phyloP scores from a whole-genome alignment of 2,797 vertebrate species.

The Acipenser transmontanus region DNA sequence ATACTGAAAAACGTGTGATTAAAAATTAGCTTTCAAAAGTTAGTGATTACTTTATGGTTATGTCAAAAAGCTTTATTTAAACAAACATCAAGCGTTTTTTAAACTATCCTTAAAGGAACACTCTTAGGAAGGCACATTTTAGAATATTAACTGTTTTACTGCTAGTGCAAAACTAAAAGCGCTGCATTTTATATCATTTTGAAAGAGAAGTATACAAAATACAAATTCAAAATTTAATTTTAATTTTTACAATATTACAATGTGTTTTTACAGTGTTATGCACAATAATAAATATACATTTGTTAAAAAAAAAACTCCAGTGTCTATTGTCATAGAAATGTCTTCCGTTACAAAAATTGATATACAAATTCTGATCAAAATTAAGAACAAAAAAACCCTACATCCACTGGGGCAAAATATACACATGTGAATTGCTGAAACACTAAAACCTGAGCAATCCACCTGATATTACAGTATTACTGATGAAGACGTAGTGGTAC shows the following conservation, averaged over 20 bases:
- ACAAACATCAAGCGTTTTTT: too few species aligned
- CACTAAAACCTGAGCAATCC: not conserved
- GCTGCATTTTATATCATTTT: not conserved
- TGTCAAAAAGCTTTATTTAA: too few species aligned
- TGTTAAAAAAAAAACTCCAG: constrained; percentile 82
- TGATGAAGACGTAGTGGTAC: constrained; percentile 6
- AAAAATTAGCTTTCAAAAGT: too few species aligned
- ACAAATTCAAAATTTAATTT: constrained; percentile 68
- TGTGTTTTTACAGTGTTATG: constrained; percentile 84
- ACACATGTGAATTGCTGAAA: constrained; percentile 34
- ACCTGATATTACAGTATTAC: constrained; percentile 6
- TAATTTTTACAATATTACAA: constrained; percentile 76
- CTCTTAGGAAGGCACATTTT: too few species aligned
- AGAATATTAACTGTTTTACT: too few species aligned
- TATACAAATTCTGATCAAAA: constrained; percentile 36
- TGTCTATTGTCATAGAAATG: constrained; percentile 70
- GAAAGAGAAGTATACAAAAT: constrained; percentile 1
- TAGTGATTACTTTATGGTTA: too few species aligned
- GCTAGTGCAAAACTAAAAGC: too few species aligned
- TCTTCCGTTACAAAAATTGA: constrained; percentile 22
- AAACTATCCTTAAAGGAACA: too few species aligned
- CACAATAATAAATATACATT: constrained; percentile 97
- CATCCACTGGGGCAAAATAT: constrained; percentile 54
- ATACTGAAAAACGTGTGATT: too few species aligned
- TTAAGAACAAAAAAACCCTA: constrained; percentile 49